Conservation (phyloP, 1,140 invertebrate genomes). For the Cydia splendana region DNA sequence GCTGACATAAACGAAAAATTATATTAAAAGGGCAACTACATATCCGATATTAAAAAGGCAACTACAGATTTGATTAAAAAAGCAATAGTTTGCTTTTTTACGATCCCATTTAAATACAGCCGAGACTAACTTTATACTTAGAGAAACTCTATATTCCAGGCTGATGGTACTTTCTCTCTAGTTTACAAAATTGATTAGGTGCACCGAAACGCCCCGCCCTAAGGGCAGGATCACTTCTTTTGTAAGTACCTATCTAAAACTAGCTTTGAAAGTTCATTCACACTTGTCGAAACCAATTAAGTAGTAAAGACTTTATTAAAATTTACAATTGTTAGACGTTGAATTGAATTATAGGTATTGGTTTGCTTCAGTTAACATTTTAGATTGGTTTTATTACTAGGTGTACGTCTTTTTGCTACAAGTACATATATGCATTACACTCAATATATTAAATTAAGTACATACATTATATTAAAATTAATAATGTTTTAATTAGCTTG, state of each 20-base stretch:
- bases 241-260: neutral
- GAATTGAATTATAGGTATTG: neutral
- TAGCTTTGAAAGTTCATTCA: constrained; percentile 29
- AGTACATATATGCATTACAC: neutral
- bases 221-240: constrained; percentile 3
- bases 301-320: neutral
- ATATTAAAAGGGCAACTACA: too few relatives aligned
- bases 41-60: too few relatives aligned
- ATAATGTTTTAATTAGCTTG: too few relatives aligned
- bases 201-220: neutral
- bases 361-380: neutral
- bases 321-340: neutral
- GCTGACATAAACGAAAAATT: too few relatives aligned
- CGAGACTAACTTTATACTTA: neutral
- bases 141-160: constrained; percentile 1
- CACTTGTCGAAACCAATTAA: constrained; percentile 17
- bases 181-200: neutral
- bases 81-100: neutral
- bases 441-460: too few relatives aligned
- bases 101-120: neutral
- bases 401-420: neutral
- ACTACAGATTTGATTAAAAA: too few relatives aligned
- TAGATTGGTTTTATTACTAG: neutral
- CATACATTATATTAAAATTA: too few relatives aligned
- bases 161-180: neutral